A percentile compares a stretch with the other conserved stretches of the same genome.
phyloP scores from a whole-genome alignment of 1,140 invertebrate species.

The Atta cephalotes region DNA sequence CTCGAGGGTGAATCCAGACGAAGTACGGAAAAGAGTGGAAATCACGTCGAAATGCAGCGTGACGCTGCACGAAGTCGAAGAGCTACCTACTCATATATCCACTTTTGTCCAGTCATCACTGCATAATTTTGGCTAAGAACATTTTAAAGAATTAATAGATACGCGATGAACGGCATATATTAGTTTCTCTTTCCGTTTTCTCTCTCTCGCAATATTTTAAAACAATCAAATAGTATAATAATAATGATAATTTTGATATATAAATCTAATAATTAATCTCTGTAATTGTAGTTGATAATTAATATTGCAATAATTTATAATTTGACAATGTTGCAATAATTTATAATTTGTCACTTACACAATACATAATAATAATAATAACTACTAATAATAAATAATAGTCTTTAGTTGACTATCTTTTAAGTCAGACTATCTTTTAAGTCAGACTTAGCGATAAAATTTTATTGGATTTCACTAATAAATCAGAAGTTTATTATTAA shows the following conservation, averaged over 20 bases:
- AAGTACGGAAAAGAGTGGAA: conserved; percentile 50
- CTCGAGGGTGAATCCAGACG: conserved; percentile 10
- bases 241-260: background rate
- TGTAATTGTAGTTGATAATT: conserved; percentile 3
- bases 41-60: conserved; percentile 54
- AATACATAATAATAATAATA: background rate
- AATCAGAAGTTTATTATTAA: background rate
- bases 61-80: conserved; percentile 53
- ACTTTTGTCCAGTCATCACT: conserved; percentile 55
- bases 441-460: conserved; percentile 5
- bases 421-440: too few relatives aligned
- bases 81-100: conserved; percentile 54
- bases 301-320: background rate
- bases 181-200: background rate
- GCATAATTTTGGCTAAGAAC: conserved; percentile 7
- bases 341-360: background rate
- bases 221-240: background rate
- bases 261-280: background rate
- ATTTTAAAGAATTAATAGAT: background rate
- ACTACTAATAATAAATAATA: background rate
- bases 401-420: background rate
- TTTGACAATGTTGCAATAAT: background rate
- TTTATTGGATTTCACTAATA: conserved; percentile 1
- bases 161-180: background rate
- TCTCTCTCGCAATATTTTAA: background rate